Base-by-base conservation (phyloP, 2,888 invertebrate species). In the Hydraecia micacea region DNA sequence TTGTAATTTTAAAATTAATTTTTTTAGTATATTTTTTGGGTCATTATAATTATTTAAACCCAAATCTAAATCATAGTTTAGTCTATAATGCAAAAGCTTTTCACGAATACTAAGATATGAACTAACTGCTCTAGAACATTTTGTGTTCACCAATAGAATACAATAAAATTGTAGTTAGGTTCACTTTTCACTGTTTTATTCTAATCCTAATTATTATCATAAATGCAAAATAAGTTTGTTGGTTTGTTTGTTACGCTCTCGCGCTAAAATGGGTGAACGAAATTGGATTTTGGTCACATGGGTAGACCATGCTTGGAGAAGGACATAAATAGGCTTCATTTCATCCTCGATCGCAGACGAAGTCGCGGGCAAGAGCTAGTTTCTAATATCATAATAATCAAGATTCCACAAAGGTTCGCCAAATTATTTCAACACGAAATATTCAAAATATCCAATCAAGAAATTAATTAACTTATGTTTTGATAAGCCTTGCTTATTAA, bases 401-500 rank as follows among this genome's bases (percentile, higher is more conserved):
- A 84, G 49, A 75, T 84, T 75, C 69, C 58, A 25, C 58, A 66
- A 67, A 73, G 49, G 25, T 77, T 62, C 52, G 0, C 32, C 49
- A 67, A 85, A 81, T 79, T 66, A 75, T 46, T 70, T 42, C 15
- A 77, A 77, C 77, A 67, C 68, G 46, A 81, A 83, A 65, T 79
- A 87, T 83, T 75, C 67, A 36, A 81, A 87, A 84, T 83, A 86
- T 88, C 81, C 81, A 77, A 87, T 87, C 79, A 83, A 87, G 86
- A 88, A 88, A 88, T 84, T 88, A 88, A 88, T 88, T 87, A 86
- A 84, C 78, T 84, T 79, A 73, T 80, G 73, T 83, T 87, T 87
- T 84, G 86, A 81, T 86, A 88, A 87, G 83, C 67, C 80, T 71
- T 28, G 73, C 82, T 84, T 86, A 82, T 88, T 84, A 88, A 88